Percentiles rank a stretch among this genome's conserved stretches.
Evolutionary conservation across 1,140 invertebrate genomes (phyloP).

Genomic region (Bombus haemorrhoidalis): DNA sequence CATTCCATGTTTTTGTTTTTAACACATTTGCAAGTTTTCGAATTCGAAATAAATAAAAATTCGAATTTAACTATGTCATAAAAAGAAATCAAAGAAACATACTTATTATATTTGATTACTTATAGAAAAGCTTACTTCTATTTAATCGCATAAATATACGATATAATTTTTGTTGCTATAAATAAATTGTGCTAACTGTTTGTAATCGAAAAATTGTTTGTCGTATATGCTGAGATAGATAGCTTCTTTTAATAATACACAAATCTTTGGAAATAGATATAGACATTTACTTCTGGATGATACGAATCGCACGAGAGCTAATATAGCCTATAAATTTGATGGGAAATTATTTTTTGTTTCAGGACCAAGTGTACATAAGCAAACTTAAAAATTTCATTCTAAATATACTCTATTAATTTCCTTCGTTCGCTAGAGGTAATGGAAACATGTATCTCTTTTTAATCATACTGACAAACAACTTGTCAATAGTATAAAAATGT

Average conservation of each 20-base stretch:
- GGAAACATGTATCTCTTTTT: neutral
- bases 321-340: neutral
- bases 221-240: no score
- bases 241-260: neutral
- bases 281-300: neutral
- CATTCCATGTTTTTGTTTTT: neutral
- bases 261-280: no score
- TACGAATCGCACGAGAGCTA: neutral
- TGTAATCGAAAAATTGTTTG: slow-evolving; percentile 3
- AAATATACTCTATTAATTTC: neutral
- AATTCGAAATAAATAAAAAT: neutral
- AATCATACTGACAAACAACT: neutral
- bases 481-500: slow-evolving; percentile 6
- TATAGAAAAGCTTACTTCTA: slow-evolving; percentile 22
- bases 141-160: slow-evolving; percentile 3
- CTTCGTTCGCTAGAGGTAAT: neutral
- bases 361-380: neutral
- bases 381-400: slow-evolving; percentile 8
- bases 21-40: neutral
- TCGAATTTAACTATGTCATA: neutral
- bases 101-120: neutral
- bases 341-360: neutral
- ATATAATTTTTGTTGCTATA: slow-evolving; percentile 5
- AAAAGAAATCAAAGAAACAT: neutral
- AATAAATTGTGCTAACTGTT: neutral